phyloP scores from a whole-genome alignment of 1,140 invertebrate species.

The Schlechtendalia chinensis region DNA sequence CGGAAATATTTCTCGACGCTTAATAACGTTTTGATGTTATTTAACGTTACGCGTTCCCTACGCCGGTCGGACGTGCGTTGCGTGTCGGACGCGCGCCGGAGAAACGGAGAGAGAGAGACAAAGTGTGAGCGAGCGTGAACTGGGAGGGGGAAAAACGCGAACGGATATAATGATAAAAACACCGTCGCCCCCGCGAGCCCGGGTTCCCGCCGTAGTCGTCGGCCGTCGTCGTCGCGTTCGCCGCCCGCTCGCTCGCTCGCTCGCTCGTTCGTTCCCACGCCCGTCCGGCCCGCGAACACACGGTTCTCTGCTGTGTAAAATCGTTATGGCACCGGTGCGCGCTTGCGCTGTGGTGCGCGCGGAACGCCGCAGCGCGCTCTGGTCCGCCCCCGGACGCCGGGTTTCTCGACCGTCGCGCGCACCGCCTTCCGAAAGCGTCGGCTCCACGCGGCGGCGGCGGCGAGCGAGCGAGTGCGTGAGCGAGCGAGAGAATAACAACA shows the following conservation, averaged over 20 bases:
- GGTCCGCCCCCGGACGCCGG: neutral
- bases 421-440: too few relatives aligned
- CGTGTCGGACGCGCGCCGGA: neutral
- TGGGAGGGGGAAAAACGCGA: neutral
- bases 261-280: too few relatives aligned
- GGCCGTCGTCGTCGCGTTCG: neutral
- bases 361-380: slow-evolving; percentile 2
- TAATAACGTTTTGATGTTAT: neutral
- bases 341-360: neutral
- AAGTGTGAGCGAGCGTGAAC: neutral
- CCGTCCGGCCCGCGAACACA: too few relatives aligned
- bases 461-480: too few relatives aligned
- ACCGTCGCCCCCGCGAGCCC: neutral
- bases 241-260: too few relatives aligned
- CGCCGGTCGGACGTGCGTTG: neutral
- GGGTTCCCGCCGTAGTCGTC: neutral
- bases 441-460: too few relatives aligned
- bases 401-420: too few relatives aligned
- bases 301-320: slow-evolving; percentile 14
- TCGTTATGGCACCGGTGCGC: slow-evolving; percentile 26
- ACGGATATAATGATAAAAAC: slow-evolving; percentile 33
- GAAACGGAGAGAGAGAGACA: neutral
- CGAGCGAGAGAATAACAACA: too few relatives aligned
- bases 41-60: too few relatives aligned
- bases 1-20: too few relatives aligned